Evolutionary conservation across 2,797 vertebrate genomes (phyloP).

Genomic region (Sandelia bainsii): DNA sequence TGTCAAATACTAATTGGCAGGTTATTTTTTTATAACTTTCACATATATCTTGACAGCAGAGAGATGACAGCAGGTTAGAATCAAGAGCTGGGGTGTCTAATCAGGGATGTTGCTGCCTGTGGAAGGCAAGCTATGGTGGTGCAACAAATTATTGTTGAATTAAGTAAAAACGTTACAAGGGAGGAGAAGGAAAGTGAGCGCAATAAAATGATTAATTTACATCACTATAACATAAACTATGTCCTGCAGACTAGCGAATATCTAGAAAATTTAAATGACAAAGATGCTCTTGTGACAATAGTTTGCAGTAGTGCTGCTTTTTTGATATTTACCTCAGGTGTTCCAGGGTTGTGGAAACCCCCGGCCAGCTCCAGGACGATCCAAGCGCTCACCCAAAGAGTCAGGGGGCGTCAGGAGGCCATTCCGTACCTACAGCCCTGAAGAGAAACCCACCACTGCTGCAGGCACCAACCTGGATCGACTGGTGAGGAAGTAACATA

Average conservation of each 20-base stretch:
- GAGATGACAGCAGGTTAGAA: background rate
- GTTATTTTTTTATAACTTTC: too few species aligned
- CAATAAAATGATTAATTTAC: background rate
- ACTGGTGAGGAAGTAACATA: conserved; percentile 80
- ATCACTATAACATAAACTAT: background rate
- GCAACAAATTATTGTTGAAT: too few species aligned
- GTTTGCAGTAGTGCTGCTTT: background rate
- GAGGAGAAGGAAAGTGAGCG: background rate
- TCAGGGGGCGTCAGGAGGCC: conserved; percentile 78
- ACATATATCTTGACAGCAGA: background rate
- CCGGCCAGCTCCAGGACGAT: conserved; percentile 77
- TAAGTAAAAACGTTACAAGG: background rate
- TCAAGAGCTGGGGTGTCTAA: too few species aligned
- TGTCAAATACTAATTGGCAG: too few species aligned
- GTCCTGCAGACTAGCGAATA: background rate
- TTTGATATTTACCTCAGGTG: conserved; percentile 75
- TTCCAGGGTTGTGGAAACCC: conserved; percentile 91
- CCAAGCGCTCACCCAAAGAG: conserved; percentile 83
- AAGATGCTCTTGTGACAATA: background rate
- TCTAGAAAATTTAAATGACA: too few species aligned
- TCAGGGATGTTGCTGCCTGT: too few species aligned
- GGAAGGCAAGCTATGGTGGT: too few species aligned
- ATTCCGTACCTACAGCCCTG: conserved; percentile 83
- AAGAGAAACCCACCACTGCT: conserved; percentile 89
- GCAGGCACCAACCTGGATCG: conserved; percentile 90